These are phyloP conservation scores for Elegia similella DNA, from an alignment of 2,888 invertebrate genomes.

Conservation along the genomic window DNA sequence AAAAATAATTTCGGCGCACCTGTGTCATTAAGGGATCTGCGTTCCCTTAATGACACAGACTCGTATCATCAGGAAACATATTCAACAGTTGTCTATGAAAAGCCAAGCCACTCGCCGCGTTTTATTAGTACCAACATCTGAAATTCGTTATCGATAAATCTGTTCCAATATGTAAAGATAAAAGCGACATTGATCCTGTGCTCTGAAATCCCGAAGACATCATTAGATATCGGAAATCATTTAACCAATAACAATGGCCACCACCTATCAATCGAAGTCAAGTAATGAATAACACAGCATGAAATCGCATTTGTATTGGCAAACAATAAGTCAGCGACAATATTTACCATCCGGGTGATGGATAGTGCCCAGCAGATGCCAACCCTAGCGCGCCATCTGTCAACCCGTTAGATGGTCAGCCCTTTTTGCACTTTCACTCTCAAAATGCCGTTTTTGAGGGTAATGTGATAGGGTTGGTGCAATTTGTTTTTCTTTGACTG, in stretches of 20 bases:
- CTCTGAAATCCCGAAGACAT: not conserved
- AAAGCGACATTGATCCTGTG: not conserved
- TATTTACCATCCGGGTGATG: constrained; percentile 69
- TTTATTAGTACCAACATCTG: too few relatives aligned
- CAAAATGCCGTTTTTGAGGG: constrained; percentile 30
- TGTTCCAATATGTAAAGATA: not conserved
- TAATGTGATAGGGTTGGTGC: constrained; percentile 31
- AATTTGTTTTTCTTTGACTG: constrained; percentile 1
- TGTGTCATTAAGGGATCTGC: too few relatives aligned
- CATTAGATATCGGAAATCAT: constrained; percentile 10
- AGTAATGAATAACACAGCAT: constrained; percentile 56
- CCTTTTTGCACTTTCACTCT: constrained; percentile 43
- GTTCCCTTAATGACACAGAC: too few relatives aligned
- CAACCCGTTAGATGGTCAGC: constrained; percentile 53
- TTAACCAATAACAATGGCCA: not conserved
- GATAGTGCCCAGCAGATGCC: constrained; percentile 72
- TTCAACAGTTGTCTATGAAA: too few relatives aligned
- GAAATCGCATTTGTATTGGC: constrained; percentile 52
- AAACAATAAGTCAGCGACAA: constrained; percentile 70
- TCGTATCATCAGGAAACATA: too few relatives aligned
- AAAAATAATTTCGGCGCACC: too few relatives aligned
- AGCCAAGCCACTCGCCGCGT: too few relatives aligned
- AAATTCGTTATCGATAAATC: too few relatives aligned
- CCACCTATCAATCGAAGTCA: constrained; percentile 33
- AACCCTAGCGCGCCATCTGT: constrained; percentile 77